Base-by-base conservation (phyloP, 2,113 vertebrate species). In the Chloebia gouldiae region DNA sequence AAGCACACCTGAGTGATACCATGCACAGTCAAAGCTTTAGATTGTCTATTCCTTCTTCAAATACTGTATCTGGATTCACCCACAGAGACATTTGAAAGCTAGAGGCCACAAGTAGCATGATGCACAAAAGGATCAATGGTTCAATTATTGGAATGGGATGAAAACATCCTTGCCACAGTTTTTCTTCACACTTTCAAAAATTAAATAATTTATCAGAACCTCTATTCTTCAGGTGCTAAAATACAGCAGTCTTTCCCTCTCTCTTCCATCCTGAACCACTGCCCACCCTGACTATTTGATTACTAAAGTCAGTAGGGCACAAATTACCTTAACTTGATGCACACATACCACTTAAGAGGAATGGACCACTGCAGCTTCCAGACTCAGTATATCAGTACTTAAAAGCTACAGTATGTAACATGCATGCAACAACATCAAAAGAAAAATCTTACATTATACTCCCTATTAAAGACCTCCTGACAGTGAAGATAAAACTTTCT, bases 31-130 rank as follows among this genome's bases (percentile, higher is more conserved):
- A 73, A 66, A 87, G 15, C 14, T 53, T 71, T 13, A 42, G 6
- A 44, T 6, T n/a, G 33, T 2, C 84, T 42, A 4, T 25, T 87
- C 57, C 45, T 25, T 70, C 56, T 37, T 30, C 71, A 89, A 11
- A 37, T 9, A 23, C 3, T 1, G 39, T 17, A 76, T 28, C 42
- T 20, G 7, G 5, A 23, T 57, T 49, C 12, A 81, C 25, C 13
- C 7, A 16, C 6, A 45, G 0, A 53, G 22, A 56, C 53, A 70
- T 40, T 0, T 21, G 8, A 70, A 90, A 93, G 49, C 45, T 9
- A 17, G 18, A 85, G 24, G 30, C 75, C 71, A 44, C 0, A 0
- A 69, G 6, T 3, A 73, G 8, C 2, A 0, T 6, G 30, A 78
- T 10, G 15, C 59, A 70, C 22, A 45, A 40, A 81, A 13, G 9